These are phyloP conservation scores for Tanaodytes sp. DNA, from an alignment of 2,888 invertebrate genomes.

Conservation along the genomic window DNA sequence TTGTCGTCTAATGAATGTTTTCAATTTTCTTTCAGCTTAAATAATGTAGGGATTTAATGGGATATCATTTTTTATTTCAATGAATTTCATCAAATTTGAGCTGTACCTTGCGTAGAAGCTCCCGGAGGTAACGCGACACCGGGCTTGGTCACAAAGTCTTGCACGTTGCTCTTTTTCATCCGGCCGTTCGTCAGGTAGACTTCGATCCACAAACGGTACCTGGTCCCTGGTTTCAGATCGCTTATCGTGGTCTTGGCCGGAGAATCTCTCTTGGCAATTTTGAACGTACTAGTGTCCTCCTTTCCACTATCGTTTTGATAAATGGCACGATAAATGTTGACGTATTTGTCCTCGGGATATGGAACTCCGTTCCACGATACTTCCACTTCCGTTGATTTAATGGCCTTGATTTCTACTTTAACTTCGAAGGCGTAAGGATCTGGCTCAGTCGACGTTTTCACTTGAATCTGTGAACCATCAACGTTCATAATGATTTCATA, in stretches of 20 bases:
- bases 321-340: conserved; percentile 90
- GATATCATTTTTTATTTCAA: too few relatives aligned
- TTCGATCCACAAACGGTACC: conserved; percentile 91
- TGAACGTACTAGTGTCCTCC: conserved; percentile 82
- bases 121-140: conserved; percentile 71
- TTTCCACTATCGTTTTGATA: conserved; percentile 84
- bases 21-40: too few relatives aligned
- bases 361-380: conserved; percentile 89
- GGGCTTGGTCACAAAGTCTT: conserved; percentile 89
- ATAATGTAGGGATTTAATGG: too few relatives aligned
- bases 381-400: conserved; percentile 85
- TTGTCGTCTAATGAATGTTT: too few relatives aligned
- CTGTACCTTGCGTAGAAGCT: conserved; percentile 57
- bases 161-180: conserved; percentile 90
- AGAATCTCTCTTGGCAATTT: conserved; percentile 83
- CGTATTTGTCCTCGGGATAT: conserved; percentile 90
- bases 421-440: conserved; percentile 90
- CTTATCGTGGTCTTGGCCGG: conserved; percentile 79
- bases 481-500: too few relatives aligned
- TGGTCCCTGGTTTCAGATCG: conserved; percentile 84
- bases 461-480: conserved; percentile 64
- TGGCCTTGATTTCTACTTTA: conserved; percentile 81
- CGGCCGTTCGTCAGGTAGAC: conserved; percentile 91
- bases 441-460: conserved; percentile 69
- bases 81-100: too few relatives aligned